Evolutionary conservation across 2,113 vertebrate genomes (phyloP).

Genomic region (Gobius niger): DNA sequence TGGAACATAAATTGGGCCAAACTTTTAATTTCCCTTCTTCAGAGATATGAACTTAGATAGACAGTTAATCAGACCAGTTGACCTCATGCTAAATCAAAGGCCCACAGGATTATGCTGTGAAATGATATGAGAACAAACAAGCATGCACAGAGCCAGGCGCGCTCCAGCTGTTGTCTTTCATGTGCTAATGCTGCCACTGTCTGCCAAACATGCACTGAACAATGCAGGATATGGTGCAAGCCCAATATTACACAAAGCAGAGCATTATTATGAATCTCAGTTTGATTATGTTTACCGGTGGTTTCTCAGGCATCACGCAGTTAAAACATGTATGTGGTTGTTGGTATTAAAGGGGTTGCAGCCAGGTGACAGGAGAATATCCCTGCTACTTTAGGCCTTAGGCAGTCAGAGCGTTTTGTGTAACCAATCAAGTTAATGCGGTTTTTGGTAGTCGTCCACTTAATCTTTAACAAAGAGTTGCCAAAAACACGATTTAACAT

Average conservation of each 20-base stretch:
- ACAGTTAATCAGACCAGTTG: background rate
- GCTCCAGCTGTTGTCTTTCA: slow-evolving; percentile 72
- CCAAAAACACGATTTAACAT: background rate
- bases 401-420: too few species aligned
- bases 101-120: slow-evolving; percentile 38
- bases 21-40: slow-evolving; percentile 9
- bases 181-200: slow-evolving; percentile 70
- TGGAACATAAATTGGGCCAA: slow-evolving; percentile 3
- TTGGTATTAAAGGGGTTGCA: background rate
- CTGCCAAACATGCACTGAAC: slow-evolving; percentile 49
- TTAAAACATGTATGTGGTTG: too few species aligned
- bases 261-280: background rate
- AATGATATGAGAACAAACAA: slow-evolving; percentile 53
- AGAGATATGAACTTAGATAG: background rate
- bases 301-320: too few species aligned
- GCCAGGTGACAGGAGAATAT: too few species aligned
- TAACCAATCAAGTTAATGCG: background rate
- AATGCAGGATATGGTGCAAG: slow-evolving; percentile 1
- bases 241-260: background rate
- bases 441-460: background rate
- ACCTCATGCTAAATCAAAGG: slow-evolving; percentile 12
- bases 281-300: background rate
- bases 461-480: slow-evolving; percentile 2
- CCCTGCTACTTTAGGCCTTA: too few species aligned
- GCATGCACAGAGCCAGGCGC: slow-evolving; percentile 49